Evolutionary conservation across 1,140 invertebrate genomes (phyloP), one percentile per base, ranked within the genome.

Genomic region (Heliconius hermathena): DNA sequence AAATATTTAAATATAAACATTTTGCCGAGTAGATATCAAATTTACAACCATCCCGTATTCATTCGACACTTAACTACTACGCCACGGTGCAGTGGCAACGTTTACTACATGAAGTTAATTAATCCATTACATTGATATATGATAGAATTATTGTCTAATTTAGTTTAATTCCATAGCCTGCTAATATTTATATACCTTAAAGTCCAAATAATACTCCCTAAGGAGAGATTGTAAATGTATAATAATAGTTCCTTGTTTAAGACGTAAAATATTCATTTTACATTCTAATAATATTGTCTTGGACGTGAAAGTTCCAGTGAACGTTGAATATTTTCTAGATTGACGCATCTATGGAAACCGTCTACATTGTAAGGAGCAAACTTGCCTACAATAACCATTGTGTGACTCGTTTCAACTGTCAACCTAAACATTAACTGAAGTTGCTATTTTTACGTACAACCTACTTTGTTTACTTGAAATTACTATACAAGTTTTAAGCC

Each of bases 271-370:
- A 73, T 5, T 49, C 72, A 46, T 73, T 46, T 41, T 73, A 49
- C n/a, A 73, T 26, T 73, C 13, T 46, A 66, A 66, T 66, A 66
- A 29, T 73, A 73, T 73, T 73, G 38, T 73, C 38, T 73, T 16
- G 22, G 3, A 66, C 22, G 22, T 66, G 22, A 29, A 26, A 66
- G 57, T 29, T 26, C 60, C 26, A 66, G 26, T 66, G 60, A 66
- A 66, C 60, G 60, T 26, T 66, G 60, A 66, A 66, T 66, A 66
- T 66, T 66, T 66, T 29, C 60, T 26, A 66, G 60, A 66, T 66
- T 66, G 60, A 66, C 60, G 60, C 60, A 66, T 66, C 60, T 66
- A 66, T 66, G 60, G 60, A 66, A 29, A 66, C 60, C 60, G 60
- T 66, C 22, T 11, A 29, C 60, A 66, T 66, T 66, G 60, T 66